A percentile compares a stretch with the other conserved stretches of the same genome.
phyloP scores from a whole-genome alignment of 2,797 vertebrate genomes.

The Crax fasciolata region DNA sequence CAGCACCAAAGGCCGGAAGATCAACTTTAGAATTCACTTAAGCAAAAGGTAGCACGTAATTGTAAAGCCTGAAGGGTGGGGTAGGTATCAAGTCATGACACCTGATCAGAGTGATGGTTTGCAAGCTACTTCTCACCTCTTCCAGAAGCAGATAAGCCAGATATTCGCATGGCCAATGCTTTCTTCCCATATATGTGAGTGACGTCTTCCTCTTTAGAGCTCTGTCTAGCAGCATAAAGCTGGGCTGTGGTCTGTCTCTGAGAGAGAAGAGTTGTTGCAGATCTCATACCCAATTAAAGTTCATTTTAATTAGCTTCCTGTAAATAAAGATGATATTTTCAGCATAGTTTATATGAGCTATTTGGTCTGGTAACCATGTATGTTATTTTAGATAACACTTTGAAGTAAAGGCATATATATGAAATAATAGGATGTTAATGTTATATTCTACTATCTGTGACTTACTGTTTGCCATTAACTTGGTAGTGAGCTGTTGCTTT shows the following conservation, averaged over 20 bases:
- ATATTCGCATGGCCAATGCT: background rate
- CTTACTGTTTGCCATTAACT: constrained; percentile 21
- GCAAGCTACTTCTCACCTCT: background rate
- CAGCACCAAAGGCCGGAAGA: background rate
- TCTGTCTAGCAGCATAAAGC: background rate
- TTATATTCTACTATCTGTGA: constrained; percentile 1
- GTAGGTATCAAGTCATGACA: background rate
- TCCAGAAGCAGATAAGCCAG: background rate
- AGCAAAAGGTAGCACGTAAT: background rate
- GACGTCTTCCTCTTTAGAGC: background rate
- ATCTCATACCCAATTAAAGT: background rate
- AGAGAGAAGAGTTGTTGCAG: background rate
- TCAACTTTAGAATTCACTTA: background rate
- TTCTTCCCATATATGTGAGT: background rate
- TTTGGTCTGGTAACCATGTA: constrained; percentile 58
- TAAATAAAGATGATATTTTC: constrained; percentile 70
- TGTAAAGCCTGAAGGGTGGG: background rate
- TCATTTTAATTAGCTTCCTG: constrained; percentile 25
- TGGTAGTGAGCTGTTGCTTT: constrained; percentile 22
- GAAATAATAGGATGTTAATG: constrained; percentile 18
- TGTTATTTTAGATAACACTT: constrained; percentile 56
- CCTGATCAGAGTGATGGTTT: background rate
- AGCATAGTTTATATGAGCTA: constrained; percentile 52
- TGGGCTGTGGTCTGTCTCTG: background rate
- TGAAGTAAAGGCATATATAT: constrained; percentile 51